Base-by-base conservation (phyloP, 2,888 invertebrate genomes). In the Rhingia campestris region DNA sequence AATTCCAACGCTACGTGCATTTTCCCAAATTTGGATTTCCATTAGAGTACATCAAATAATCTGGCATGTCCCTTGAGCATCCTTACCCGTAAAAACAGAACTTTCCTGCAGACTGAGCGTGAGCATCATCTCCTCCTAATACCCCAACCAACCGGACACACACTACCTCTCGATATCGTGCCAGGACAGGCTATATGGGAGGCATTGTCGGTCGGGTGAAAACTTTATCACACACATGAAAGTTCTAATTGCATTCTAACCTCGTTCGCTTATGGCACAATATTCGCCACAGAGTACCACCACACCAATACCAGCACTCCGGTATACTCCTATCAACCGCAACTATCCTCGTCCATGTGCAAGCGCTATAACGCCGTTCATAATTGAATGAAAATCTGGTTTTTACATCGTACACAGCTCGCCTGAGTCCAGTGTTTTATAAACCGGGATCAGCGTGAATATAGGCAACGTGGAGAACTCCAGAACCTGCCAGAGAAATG, bases 161-260 rank as follows among this genome's bases (percentile, higher is more conserved):
- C 2, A 22, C 22, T 22, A 22, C 22, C 22, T 22, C 22, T 22
- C 22, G 2, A 22, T 22, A 22, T 22, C 22, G 22, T 22, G 22
- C 22, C 22, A 22, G 22, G 22, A 1, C 22, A 22, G 22, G 9
- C 32, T 12, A 5, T 35, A 45, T 45, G 43, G 6, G 43, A n/a
- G 22, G 33, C 7, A 54, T 37, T 14, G 22, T 4, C 37, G 9
- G 43, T 77, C 54, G 70, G 45, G 37, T 43, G 69, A 75, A 81
- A 81, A 75, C 69, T 81, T 75, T 63, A 69, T 81, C 63, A 53
- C 64, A 61, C 70, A 39, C 32, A 41, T 64, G 51, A 76, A 81
- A 81, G 69, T 76, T 81, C 76, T 76, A 76, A 76, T 81, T 81
- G 76, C 70, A 76, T 81, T 81, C 76, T 81, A 81, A 70, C 76